Percentiles rank a stretch among this genome's conserved stretches.
Conservation (phyloP, 2,888 invertebrate genomes). For the Trichopria drosophilae region DNA sequence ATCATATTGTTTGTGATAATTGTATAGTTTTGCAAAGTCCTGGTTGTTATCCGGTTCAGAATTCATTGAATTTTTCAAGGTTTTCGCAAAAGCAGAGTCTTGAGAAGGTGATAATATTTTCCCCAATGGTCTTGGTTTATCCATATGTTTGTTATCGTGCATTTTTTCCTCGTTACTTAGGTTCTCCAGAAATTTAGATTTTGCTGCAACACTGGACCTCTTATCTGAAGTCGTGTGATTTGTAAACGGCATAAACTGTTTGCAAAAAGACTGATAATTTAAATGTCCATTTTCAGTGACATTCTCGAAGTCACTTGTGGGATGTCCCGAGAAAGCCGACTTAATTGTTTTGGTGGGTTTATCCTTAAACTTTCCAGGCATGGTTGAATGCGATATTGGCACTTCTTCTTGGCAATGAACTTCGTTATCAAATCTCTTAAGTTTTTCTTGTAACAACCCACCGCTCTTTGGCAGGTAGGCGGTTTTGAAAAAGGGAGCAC, state of each 20-base stretch:
- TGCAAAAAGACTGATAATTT: conserved; percentile 46
- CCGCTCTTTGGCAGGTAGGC: conserved; percentile 42
- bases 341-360: no score
- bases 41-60: not conserved
- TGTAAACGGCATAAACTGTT: conserved; percentile 34
- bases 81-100: no score
- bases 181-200: conserved; percentile 19
- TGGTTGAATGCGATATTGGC: conserved; percentile 11
- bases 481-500: conserved; percentile 35
- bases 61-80: not conserved
- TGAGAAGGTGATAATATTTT: not conserved
- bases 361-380: no score
- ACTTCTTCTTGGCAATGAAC: no score
- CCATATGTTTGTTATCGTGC: not conserved
- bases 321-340: no score
- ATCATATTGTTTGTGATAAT: conserved; percentile 29
- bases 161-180: conserved; percentile 9
- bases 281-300: conserved; percentile 41
- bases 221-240: conserved; percentile 3
- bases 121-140: conserved; percentile 1
- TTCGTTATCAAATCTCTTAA: conserved; percentile 47
- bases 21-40: conserved; percentile 20
- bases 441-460: conserved; percentile 43
- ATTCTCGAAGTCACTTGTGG: no score
- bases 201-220: conserved; percentile 15